phyloP scores from a whole-genome alignment of 1,140 invertebrate genomes.

The Zaprionus gabonicus region DNA sequence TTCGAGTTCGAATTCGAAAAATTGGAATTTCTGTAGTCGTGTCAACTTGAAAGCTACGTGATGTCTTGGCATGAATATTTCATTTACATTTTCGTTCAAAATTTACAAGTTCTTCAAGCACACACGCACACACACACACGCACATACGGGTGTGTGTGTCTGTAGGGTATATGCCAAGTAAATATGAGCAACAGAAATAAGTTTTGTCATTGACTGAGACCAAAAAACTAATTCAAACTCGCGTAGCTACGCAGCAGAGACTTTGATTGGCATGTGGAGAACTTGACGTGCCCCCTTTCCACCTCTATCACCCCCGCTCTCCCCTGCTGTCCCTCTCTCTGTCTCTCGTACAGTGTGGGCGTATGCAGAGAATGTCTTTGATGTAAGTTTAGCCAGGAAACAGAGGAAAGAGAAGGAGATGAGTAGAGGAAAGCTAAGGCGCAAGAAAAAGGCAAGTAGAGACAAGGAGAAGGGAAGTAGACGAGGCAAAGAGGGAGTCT shows the following conservation, averaged over 20 bases:
- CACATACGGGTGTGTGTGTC: not conserved
- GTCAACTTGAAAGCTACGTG: slow-evolving; percentile 61
- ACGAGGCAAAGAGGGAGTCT: too few species aligned
- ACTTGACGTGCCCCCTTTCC: slow-evolving; percentile 17
- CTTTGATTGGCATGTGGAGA: slow-evolving; percentile 56
- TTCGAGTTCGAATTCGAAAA: slow-evolving; percentile 15
- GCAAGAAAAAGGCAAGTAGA: too few species aligned
- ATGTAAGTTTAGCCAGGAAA: slow-evolving; percentile 43
- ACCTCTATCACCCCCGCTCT: not conserved
- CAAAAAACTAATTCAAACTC: slow-evolving; percentile 38
- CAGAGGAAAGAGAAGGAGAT: too few species aligned
- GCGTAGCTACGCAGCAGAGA: slow-evolving; percentile 3
- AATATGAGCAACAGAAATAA: slow-evolving; percentile 37
- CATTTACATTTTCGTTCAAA: slow-evolving; percentile 56
- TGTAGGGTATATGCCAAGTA: not conserved
- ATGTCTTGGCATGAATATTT: slow-evolving; percentile 68
- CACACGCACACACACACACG: slow-evolving; percentile 2
- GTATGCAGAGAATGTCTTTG: slow-evolving; percentile 44
- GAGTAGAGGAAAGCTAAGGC: too few species aligned
- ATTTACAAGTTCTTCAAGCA: slow-evolving; percentile 40
- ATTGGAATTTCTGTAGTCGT: slow-evolving; percentile 49
- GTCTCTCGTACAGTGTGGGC: slow-evolving; percentile 34
- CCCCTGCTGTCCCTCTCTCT: not conserved
- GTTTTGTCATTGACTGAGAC: slow-evolving; percentile 34
- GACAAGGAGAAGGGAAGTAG: too few species aligned